These are phyloP conservation scores for Timema cristinae DNA, from an alignment of 2,888 invertebrate species.

Conservation along the genomic window DNA sequence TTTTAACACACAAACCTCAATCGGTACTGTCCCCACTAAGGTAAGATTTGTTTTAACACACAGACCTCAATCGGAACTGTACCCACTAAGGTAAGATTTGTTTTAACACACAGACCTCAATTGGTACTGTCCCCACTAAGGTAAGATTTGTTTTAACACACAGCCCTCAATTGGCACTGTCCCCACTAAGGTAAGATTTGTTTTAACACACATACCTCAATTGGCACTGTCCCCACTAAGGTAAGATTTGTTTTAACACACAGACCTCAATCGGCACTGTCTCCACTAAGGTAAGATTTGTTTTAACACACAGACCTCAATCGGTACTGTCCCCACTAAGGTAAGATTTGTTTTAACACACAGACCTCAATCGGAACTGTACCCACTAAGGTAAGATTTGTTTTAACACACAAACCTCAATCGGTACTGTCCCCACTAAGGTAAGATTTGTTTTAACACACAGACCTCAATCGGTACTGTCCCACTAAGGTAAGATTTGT, in stretches of 20 bases:
- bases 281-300: neutral
- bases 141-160: conserved; percentile 8
- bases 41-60: conserved; percentile 8
- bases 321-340: conserved; percentile 11
- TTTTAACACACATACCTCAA: conserved; percentile 14
- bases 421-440: conserved; percentile 11
- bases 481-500: neutral
- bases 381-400: neutral
- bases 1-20: conserved; percentile 14
- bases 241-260: conserved; percentile 8
- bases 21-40: conserved; percentile 11
- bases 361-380: conserved; percentile 11
- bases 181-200: neutral
- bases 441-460: conserved; percentile 8
- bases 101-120: conserved; percentile 13
- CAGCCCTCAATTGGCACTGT: conserved; percentile 9
- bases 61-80: conserved; percentile 11
- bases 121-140: conserved; percentile 10
- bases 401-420: conserved; percentile 14
- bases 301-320: conserved; percentile 13
- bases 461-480: conserved; percentile 10
- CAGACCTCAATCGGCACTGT: conserved; percentile 11
- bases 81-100: neutral
- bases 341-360: conserved; percentile 8
- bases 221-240: conserved; percentile 11